phyloP scores from a whole-genome alignment of 2,888 invertebrate genomes.

The Melinaea menophilus region DNA sequence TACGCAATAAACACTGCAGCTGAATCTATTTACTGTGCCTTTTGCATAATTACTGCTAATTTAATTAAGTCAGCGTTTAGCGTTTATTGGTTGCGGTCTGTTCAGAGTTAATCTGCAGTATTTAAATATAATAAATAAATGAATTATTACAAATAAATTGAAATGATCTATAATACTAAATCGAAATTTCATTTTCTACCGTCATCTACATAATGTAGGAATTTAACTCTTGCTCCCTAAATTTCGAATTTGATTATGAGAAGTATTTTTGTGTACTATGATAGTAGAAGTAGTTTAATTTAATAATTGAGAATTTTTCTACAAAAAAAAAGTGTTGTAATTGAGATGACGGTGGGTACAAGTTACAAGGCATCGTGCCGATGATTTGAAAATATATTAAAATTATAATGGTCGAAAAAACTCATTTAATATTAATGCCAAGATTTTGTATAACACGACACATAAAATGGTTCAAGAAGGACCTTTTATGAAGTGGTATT shows the following conservation, averaged over 20 bases:
- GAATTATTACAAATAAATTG: too few species aligned
- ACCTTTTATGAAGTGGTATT: too few species aligned
- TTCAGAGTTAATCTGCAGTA: neutral
- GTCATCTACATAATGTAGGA: too few species aligned
- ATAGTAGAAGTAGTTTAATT: too few species aligned
- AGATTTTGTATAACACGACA: too few species aligned
- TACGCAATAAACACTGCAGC: conserved; percentile 25
- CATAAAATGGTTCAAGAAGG: too few species aligned
- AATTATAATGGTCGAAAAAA: too few species aligned
- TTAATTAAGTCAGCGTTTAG: neutral
- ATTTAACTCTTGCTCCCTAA: too few species aligned
- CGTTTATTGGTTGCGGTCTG: neutral
- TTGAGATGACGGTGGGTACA: conserved; percentile 40
- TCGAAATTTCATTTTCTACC: too few species aligned
- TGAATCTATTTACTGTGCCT: conserved; percentile 20
- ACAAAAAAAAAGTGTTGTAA: conserved; percentile 6
- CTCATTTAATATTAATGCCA: too few species aligned
- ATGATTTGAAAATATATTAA: conserved; percentile 17
- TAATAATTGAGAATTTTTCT: conserved; percentile 1
- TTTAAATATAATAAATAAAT: neutral
- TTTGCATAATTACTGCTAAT: conserved; percentile 8
- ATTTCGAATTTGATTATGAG: neutral
- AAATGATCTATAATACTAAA: too few species aligned
- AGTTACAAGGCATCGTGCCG: conserved; percentile 70
- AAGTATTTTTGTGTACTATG: too few species aligned